Evolutionary conservation across 2,797 vertebrate genomes (phyloP).

Genomic region (Pipistrellus pipistrellus): DNA sequence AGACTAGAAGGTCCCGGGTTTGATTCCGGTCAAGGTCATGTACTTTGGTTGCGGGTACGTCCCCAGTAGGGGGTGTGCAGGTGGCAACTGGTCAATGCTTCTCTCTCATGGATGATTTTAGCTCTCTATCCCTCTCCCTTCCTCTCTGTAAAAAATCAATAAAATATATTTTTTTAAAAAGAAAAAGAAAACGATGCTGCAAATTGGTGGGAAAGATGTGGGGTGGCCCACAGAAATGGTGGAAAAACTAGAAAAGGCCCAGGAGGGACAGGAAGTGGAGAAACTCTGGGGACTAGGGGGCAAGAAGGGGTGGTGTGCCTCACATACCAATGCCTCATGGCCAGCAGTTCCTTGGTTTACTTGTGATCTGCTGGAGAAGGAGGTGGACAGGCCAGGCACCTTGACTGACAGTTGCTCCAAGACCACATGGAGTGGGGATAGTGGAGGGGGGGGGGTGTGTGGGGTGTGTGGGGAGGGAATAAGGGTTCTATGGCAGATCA

Average conservation of each 20-base stretch:
- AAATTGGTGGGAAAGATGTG: neutral
- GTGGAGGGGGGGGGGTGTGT: neutral
- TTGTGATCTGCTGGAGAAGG: neutral
- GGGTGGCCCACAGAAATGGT: neutral
- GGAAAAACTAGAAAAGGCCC: neutral
- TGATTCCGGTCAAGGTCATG: no score
- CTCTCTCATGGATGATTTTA: no score
- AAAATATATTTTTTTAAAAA: no score
- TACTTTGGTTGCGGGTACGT: no score
- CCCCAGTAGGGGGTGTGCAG: no score
- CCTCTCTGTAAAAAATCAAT: no score
- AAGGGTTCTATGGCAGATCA: neutral
- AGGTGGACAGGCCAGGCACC: neutral
- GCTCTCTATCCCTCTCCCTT: no score
- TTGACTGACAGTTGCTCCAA: neutral
- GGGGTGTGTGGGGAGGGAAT: no score
- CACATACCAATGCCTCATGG: neutral
- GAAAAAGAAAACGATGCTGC: neutral
- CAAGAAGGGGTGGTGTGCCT: neutral
- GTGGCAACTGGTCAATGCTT: no score
- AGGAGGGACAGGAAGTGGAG: neutral
- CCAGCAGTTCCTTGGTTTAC: neutral
- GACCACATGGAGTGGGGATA: neutral
- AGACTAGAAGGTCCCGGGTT: no score
- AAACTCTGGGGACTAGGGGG: neutral